Conservation (phyloP, 1,140 invertebrate genomes). For the Chymomyza costata region DNA sequence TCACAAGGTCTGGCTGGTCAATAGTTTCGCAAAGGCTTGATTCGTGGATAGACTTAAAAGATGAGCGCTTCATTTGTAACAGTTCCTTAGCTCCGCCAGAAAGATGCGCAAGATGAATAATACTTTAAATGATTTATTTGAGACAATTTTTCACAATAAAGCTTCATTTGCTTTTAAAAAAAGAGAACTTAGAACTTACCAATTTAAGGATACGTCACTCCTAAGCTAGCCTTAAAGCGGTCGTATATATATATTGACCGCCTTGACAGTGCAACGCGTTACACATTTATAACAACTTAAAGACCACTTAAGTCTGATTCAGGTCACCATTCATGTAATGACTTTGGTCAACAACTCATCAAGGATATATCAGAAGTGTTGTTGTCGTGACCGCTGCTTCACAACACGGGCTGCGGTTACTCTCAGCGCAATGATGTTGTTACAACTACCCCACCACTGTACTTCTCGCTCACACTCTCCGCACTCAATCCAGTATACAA, state of each 20-base stretch:
- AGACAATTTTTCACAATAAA: no score
- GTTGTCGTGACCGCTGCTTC: neutral
- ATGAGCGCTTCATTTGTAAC: no score
- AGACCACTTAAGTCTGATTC: conserved; percentile 33
- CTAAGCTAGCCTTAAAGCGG: no score
- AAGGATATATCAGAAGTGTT: conserved; percentile 44
- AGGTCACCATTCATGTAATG: conserved; percentile 54
- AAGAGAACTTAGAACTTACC: no score
- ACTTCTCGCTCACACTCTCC: neutral
- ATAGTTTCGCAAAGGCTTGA: no score
- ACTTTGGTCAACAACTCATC: conserved; percentile 71
- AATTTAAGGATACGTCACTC: no score
- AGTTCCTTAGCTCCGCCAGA: no score
- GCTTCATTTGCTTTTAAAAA: no score
- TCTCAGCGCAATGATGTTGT: neutral
- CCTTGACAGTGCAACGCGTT: neutral
- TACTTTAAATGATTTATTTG: no score
- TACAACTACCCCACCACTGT: neutral
- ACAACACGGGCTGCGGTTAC: neutral
- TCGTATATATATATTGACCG: neutral
- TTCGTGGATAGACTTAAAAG: no score
- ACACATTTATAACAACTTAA: conserved; percentile 30
- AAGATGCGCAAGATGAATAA: no score
- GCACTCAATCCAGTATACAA: conserved; percentile 28
- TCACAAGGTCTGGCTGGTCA: no score